Evolutionary conservation across 2,113 vertebrate genomes (phyloP).

Genomic region (Elaphurus davidianus): DNA sequence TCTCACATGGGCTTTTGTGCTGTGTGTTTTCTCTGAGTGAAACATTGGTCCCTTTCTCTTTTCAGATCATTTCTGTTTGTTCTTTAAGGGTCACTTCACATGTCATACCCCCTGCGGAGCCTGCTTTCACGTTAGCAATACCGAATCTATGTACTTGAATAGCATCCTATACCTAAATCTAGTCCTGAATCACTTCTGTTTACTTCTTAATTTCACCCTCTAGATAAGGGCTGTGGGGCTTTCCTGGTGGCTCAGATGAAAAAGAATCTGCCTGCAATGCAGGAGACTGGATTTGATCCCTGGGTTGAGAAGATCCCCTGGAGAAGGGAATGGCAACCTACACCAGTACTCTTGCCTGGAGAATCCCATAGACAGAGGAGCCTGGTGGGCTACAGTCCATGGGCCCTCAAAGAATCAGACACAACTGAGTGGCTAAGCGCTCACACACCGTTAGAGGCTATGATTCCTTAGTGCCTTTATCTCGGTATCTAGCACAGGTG

Average conservation of each 20-base stretch:
- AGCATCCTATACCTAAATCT: not conserved
- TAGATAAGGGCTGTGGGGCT: not conserved
- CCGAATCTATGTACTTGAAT: not conserved
- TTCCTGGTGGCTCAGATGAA: not conserved
- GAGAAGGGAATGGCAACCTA: not conserved
- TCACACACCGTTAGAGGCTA: not conserved
- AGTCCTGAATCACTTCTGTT: not conserved
- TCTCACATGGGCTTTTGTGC: not conserved
- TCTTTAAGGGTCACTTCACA: not conserved
- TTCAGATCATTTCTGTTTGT: not conserved
- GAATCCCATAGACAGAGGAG: not conserved
- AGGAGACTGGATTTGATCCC: not conserved
- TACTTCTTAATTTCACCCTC: not conserved
- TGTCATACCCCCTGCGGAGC: not conserved
- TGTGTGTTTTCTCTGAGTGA: not conserved
- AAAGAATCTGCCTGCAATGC: not conserved
- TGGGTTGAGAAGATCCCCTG: not conserved
- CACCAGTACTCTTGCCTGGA: not conserved
- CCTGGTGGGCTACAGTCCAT: not conserved
- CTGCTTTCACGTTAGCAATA: not conserved
- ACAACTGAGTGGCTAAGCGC: not conserved
- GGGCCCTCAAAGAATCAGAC: not conserved
- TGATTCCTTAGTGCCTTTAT: not conserved
- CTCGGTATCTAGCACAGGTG: not conserved
- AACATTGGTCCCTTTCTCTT: not conserved